These are phyloP conservation scores for Heliocidaris tuberculata DNA, from an alignment of 35 echinoderm and acorn worm genomes.

Conservation along the genomic window DNA sequence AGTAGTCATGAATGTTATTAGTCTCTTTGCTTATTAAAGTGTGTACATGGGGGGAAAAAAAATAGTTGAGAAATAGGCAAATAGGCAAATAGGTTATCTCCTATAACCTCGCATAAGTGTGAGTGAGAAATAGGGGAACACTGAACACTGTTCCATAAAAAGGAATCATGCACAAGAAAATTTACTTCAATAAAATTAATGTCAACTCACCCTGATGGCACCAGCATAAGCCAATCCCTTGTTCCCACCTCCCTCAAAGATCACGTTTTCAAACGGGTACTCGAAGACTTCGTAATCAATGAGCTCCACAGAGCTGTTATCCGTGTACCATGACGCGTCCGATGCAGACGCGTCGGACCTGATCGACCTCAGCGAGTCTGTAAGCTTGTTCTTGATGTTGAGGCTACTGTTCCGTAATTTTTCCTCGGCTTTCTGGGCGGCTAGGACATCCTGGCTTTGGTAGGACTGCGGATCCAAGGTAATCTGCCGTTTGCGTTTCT, in stretches of 20 bases:
- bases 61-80: too few relatives aligned
- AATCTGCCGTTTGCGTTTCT: background rate
- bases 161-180: too few relatives aligned
- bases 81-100: too few relatives aligned
- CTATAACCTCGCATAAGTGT: too few relatives aligned
- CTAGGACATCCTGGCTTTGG: background rate
- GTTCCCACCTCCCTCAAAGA: slow-evolving; percentile 93
- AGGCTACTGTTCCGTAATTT: background rate
- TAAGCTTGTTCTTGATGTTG: slow-evolving; percentile 15
- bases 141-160: background rate
- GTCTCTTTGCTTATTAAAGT: background rate
- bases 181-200: too few relatives aligned
- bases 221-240: slow-evolving; percentile 89
- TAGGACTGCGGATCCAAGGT: slow-evolving; percentile 21
- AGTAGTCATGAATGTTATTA: background rate
- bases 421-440: background rate
- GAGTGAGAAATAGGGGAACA: too few relatives aligned
- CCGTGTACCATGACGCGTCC: slow-evolving; percentile 49
- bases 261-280: slow-evolving; percentile 94
- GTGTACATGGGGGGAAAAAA: background rate
- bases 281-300: slow-evolving; percentile 70
- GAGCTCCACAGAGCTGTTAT: slow-evolving; percentile 63
- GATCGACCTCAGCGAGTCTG: slow-evolving; percentile 41
- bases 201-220: slow-evolving; percentile 71
- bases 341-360: slow-evolving; percentile 44